Percentiles rank a stretch among this genome's conserved stretches.
Conservation (phyloP, 1,140 invertebrate genomes). For the Cephus cinctus region DNA sequence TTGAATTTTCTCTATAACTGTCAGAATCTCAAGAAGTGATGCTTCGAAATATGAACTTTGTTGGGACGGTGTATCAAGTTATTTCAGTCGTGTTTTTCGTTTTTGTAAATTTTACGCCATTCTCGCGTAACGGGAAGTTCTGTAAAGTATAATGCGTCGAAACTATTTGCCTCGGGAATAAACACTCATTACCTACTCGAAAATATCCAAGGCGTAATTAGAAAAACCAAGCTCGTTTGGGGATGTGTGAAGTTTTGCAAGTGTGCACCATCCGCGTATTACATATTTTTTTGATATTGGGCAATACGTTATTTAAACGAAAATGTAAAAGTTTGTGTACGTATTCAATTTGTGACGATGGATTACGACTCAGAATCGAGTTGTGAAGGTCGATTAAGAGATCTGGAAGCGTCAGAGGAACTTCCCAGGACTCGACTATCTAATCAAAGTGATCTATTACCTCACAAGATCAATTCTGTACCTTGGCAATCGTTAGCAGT, state of each 20-base stretch:
- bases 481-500: conserved; percentile 23
- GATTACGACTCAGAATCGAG: conserved; percentile 48
- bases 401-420: conserved; percentile 23
- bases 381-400: conserved; percentile 32
- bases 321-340: conserved; percentile 20
- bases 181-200: too few species aligned
- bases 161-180: too few species aligned
- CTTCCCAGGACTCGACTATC: not conserved
- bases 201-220: too few species aligned
- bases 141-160: too few species aligned
- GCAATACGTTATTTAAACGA: conserved; percentile 11
- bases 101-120: too few species aligned
- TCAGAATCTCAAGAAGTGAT: too few species aligned
- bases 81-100: too few species aligned
- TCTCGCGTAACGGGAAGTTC: too few species aligned
- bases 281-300: too few species aligned
- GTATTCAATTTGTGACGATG: conserved; percentile 29
- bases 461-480: conserved; percentile 4
- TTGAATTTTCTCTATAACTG: conserved; percentile 14
- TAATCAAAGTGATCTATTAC: conserved; percentile 7
- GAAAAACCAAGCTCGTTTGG: too few species aligned
- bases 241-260: not conserved
- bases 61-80: too few species aligned
- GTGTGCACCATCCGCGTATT: not conserved
- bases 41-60: too few species aligned